Evolutionary conservation across 2,888 invertebrate genomes (phyloP), one percentile per base, ranked within the genome.

Genomic region (Cyaniris semiargus): DNA sequence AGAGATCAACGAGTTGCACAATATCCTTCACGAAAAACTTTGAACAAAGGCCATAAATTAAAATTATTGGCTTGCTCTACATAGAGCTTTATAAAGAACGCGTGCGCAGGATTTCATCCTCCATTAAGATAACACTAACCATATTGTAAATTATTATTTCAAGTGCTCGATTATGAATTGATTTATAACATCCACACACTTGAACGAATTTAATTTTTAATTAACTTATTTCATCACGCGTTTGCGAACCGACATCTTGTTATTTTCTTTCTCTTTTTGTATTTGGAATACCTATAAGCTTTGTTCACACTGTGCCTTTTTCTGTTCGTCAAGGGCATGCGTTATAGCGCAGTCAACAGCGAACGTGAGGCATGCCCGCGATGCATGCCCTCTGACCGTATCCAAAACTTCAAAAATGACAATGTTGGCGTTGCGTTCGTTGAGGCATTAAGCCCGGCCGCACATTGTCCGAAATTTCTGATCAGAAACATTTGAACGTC

Each of bases 71-170:
- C 27, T 5, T 44, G 72, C 23, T 44, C 72, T 72, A 38, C 38
- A 38, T 71, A 34, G 71, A 71, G 71, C 71, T 71, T 71, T 27
- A 38, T 34, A 44, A 38, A 72, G 38, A 66, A 72, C 44, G 72
- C 72, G 23, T 21, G 44, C 72, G 44, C 72, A 72, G 44, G 44
- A 72, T 72, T 72, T 44, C 38, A 72, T 44, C 23, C 72, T 48
- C 72, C 38, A 72, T 38, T 44, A 72, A 38, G 72, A 72, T 72
- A 72, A 72, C 44, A 72, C 38, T 72, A 72, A 72, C 72, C 74
- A 48, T 38, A 71, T 71, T 66, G 44, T 44, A 44, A 72, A 38
- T 44, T 53, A 48, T 27, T 53, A 74, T 48, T 48, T 74, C 74
- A 48, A 74, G 74, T 74, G 74, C 27, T 48, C 74, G 53, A 74